Conservation (phyloP, 2,113 vertebrate genomes). For the Emydura subglobosa region DNA sequence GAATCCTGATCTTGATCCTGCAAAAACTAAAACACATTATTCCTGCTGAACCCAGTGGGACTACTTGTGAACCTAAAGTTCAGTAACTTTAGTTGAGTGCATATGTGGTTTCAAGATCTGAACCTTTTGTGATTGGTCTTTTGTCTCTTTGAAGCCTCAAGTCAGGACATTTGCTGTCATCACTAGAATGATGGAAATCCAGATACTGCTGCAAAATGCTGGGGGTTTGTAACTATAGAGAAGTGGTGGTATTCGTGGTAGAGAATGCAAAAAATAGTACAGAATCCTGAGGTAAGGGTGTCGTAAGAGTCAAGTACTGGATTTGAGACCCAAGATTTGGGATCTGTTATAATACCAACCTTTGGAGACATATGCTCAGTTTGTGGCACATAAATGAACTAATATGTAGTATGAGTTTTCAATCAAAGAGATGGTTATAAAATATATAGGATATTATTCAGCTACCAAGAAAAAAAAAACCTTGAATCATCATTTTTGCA, state of each 20-base stretch:
- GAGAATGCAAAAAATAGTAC: neutral
- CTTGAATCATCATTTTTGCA: neutral
- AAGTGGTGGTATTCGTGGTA: neutral
- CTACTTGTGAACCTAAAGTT: neutral
- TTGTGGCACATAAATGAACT: neutral
- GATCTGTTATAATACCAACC: neutral
- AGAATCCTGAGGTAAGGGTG: neutral
- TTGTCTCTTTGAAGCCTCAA: neutral
- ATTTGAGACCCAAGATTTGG: neutral
- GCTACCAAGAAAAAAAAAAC: neutral
- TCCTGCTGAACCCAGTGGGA: neutral
- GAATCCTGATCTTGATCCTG: neutral
- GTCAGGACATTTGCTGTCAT: neutral
- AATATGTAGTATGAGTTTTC: neutral
- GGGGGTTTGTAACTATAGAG: neutral
- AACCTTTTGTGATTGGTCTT: neutral
- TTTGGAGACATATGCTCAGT: neutral
- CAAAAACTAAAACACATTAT: neutral
- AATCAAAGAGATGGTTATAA: neutral
- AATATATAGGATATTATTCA: neutral
- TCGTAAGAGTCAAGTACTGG: neutral
- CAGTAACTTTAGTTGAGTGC: neutral
- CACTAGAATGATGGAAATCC: neutral
- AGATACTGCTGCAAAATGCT: neutral
- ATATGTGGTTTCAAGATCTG: neutral